phyloP scores from a whole-genome alignment of 2,113 vertebrate species.

The Orthochromis indermauri region DNA sequence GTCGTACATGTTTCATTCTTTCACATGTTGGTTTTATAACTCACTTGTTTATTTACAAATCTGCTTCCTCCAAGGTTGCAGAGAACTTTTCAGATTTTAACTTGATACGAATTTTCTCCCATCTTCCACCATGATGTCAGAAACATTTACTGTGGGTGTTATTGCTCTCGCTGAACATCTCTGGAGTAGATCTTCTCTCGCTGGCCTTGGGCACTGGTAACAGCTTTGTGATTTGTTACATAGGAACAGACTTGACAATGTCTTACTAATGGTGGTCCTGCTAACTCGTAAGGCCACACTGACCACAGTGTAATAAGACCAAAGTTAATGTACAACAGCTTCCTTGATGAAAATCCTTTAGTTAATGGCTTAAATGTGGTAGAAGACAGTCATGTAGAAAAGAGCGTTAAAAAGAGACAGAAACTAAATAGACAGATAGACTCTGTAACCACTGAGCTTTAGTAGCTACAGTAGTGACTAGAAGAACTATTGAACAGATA shows the following conservation, averaged over 20 bases:
- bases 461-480: neutral
- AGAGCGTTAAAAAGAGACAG: neutral
- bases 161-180: neutral
- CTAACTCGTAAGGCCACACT: neutral
- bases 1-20: neutral
- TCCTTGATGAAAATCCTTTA: neutral
- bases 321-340: neutral
- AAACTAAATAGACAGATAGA: neutral
- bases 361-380: neutral
- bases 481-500: neutral
- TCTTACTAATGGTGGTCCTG: neutral
- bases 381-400: neutral
- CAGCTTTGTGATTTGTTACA: neutral
- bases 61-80: neutral
- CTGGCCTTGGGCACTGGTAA: neutral
- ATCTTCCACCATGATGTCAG: neutral
- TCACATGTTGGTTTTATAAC: neutral
- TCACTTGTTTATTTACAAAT: neutral
- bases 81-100: neutral
- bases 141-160: neutral
- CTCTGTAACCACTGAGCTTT: neutral
- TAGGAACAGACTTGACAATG: neutral
- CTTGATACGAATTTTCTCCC: neutral
- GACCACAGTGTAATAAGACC: neutral
- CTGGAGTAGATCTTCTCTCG: neutral